phyloP scores from a whole-genome alignment of 2,888 invertebrate species.

The Thera britannica region DNA sequence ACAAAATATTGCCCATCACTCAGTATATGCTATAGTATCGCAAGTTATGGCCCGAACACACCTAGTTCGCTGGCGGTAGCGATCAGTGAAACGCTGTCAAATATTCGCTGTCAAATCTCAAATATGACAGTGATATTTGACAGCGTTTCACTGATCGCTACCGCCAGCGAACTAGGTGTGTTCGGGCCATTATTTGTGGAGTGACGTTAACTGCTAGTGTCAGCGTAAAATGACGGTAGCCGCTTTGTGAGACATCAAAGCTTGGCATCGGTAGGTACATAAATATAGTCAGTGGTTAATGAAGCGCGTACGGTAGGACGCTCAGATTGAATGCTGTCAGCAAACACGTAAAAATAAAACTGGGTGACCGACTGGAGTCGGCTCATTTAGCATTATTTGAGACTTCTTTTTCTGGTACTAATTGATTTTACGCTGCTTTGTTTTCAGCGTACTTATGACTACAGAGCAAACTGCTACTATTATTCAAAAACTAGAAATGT shows the following conservation, averaged over 20 bases:
- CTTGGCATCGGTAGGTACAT: constrained; percentile 5
- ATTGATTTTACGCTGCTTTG: not conserved
- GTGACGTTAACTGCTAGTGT: not conserved
- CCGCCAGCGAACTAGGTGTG: no score
- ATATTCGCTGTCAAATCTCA: no score
- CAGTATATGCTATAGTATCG: no score
- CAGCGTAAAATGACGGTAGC: not conserved
- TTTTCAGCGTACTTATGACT: not conserved
- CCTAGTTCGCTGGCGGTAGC: no score
- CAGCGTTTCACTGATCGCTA: no score
- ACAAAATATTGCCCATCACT: no score
- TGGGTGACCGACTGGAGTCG: constrained; percentile 11
- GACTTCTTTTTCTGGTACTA: not conserved
- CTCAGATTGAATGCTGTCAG: constrained; percentile 13
- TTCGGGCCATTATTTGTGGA: no score
- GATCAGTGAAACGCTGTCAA: no score
- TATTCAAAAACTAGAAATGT: no score
- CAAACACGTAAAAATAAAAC: constrained; percentile 22
- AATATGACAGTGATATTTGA: no score
- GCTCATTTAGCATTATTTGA: not conserved
- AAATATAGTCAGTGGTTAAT: constrained; percentile 19
- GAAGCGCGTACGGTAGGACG: constrained; percentile 13
- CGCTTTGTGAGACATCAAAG: not conserved
- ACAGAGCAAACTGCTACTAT: no score
- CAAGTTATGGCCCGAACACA: no score